Percentiles rank a stretch among this genome's conserved stretches.
Evolutionary conservation across 2,797 vertebrate genomes (phyloP).

Genomic region (Ceyx erithaca): DNA sequence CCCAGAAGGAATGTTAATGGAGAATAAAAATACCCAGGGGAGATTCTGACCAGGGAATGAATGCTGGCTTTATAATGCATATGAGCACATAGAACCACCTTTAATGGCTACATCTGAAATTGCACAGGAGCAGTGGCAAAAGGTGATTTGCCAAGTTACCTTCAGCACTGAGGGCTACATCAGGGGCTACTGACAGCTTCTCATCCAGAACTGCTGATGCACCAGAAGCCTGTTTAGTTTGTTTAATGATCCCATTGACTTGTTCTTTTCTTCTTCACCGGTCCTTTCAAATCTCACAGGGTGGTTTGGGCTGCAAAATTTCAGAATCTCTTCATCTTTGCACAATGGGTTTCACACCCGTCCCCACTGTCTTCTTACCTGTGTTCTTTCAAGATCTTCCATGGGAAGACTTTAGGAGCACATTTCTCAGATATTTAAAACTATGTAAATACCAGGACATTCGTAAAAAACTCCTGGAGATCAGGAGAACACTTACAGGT

Average conservation of each 20-base stretch:
- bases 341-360: not conserved
- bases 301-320: not conserved
- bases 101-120: slow-evolving; percentile 14
- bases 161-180: not conserved
- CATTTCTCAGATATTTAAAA: not conserved
- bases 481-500: not conserved
- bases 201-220: not conserved
- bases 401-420: not conserved
- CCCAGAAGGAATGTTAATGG: slow-evolving; percentile 62
- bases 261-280: not conserved
- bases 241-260: not conserved
- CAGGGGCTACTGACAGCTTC: not conserved
- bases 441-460: not conserved
- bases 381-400: not conserved
- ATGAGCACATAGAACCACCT: not conserved
- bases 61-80: not conserved
- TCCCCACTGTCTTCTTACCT: not conserved
- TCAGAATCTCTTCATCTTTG: not conserved
- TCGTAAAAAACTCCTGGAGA: not conserved
- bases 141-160: not conserved
- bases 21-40: slow-evolving; percentile 61
- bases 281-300: not conserved
- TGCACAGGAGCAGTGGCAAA: not conserved
- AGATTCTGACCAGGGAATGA: slow-evolving; percentile 45
- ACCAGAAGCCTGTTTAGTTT: not conserved